Percentiles rank a stretch among this genome's conserved stretches.
Conservation (phyloP, 1,140 invertebrate species). For the Pogonognathellus flavescens region DNA sequence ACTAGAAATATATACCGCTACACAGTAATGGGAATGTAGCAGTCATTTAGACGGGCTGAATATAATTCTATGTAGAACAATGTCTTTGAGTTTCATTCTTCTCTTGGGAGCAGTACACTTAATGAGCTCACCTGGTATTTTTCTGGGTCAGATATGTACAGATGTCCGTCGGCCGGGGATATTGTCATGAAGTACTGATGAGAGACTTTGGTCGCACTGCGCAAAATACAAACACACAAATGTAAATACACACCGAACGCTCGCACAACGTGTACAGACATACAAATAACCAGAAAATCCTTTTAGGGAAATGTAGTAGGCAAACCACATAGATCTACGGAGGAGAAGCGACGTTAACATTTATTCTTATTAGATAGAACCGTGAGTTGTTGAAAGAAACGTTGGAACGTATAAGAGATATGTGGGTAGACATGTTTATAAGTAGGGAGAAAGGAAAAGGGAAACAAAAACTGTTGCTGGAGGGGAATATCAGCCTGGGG, state of each 20-base stretch:
- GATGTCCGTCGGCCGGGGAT: constrained; percentile 92
- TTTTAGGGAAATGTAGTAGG: constrained; percentile 30
- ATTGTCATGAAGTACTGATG: constrained; percentile 96
- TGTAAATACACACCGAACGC: neutral
- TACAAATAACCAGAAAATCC: neutral
- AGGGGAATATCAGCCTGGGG: constrained; percentile 8
- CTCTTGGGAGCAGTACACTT: constrained; percentile 36
- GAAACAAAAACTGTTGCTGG: constrained; percentile 33
- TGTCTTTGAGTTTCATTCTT: constrained; percentile 18
- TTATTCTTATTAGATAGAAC: constrained; percentile 32
- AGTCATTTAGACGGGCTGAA: too few relatives aligned
- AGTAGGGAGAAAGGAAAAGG: neutral
- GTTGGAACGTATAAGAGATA: neutral
- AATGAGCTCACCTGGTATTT: constrained; percentile 79
- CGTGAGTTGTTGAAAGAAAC: neutral
- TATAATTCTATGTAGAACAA: too few relatives aligned
- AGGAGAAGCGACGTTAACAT: neutral
- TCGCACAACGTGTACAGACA: neutral
- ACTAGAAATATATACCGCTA: too few relatives aligned
- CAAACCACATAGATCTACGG: too few relatives aligned
- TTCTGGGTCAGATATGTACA: constrained; percentile 97
- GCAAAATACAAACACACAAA: constrained; percentile 42
- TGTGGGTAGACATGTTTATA: neutral
- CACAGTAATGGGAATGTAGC: too few relatives aligned
- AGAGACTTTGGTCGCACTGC: constrained; percentile 89